phyloP scores from a whole-genome alignment of 2,797 vertebrate species.

The Acridotheres tristis region DNA sequence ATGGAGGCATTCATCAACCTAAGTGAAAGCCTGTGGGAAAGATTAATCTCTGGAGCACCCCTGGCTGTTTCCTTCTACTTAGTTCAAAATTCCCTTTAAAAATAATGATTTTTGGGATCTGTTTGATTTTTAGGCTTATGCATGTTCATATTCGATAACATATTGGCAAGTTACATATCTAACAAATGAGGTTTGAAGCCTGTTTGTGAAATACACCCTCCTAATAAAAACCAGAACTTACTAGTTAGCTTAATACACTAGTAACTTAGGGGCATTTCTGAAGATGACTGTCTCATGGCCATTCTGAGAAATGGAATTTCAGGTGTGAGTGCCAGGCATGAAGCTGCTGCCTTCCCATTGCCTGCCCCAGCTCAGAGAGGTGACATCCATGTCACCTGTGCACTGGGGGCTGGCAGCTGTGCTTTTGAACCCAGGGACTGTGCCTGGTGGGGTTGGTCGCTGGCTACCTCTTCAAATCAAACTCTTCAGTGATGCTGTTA shows the following conservation, averaged over 20 bases:
- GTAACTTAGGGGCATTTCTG: background rate
- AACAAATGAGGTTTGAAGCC: background rate
- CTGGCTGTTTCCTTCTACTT: background rate
- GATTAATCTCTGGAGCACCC: accelerated
- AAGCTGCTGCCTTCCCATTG: background rate
- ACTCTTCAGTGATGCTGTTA: background rate
- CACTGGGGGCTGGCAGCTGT: background rate
- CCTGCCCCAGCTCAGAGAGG: background rate
- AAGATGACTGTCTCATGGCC: background rate
- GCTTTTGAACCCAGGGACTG: background rate
- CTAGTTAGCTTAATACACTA: background rate
- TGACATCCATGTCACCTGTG: background rate
- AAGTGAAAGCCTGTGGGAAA: background rate
- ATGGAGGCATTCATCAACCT: background rate
- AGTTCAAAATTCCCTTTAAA: background rate
- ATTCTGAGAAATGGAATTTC: background rate
- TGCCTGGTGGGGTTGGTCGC: background rate
- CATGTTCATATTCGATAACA: background rate
- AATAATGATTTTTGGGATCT: background rate
- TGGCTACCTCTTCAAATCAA: background rate
- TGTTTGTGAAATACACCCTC: background rate
- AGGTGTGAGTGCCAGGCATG: accelerated
- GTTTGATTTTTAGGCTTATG: background rate
- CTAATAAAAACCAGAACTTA: background rate
- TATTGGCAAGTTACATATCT: background rate